A percentile compares a stretch with the other conserved stretches of the same genome.
These are phyloP conservation scores for Rhingia rostrata DNA, from an alignment of 2,888 invertebrate species.

Conservation along the genomic window DNA sequence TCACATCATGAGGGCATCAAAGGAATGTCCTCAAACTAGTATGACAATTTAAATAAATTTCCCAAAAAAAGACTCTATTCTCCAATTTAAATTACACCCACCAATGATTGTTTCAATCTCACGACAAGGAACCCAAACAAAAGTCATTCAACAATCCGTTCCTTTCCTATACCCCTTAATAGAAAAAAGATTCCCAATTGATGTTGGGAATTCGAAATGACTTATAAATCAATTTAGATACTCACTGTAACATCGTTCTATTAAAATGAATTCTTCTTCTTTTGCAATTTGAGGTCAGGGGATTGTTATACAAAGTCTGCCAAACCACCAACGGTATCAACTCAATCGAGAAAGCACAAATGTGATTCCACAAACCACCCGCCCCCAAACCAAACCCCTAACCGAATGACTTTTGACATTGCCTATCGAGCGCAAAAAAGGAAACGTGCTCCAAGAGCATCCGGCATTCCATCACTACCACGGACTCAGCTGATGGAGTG, in stretches of 20 bases:
- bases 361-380: not conserved
- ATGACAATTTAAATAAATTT: too few species aligned
- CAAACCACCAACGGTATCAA: conserved; percentile 4
- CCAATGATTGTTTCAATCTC: too few species aligned
- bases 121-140: not conserved
- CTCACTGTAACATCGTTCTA: not conserved
- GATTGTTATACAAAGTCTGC: conserved; percentile 26
- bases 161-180: not conserved
- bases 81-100: too few species aligned
- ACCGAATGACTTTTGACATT: conserved; percentile 51
- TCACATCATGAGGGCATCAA: too few species aligned
- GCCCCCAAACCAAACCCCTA: not conserved
- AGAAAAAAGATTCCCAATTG: not conserved
- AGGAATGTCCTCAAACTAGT: too few species aligned
- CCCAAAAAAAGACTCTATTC: too few species aligned
- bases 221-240: conserved; percentile 48
- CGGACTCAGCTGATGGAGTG: conserved; percentile 30
- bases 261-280: conserved; percentile 8
- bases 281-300: conserved; percentile 33
- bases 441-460: conserved; percentile 37
- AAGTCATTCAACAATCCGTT: conserved; percentile 15
- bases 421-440: conserved; percentile 26
- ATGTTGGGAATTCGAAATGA: conserved; percentile 24
- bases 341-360: conserved; percentile 4
- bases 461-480: conserved; percentile 5